These are phyloP conservation scores for Eudemis profundana DNA, from an alignment of 2,888 invertebrate genomes.

Conservation along the genomic window DNA sequence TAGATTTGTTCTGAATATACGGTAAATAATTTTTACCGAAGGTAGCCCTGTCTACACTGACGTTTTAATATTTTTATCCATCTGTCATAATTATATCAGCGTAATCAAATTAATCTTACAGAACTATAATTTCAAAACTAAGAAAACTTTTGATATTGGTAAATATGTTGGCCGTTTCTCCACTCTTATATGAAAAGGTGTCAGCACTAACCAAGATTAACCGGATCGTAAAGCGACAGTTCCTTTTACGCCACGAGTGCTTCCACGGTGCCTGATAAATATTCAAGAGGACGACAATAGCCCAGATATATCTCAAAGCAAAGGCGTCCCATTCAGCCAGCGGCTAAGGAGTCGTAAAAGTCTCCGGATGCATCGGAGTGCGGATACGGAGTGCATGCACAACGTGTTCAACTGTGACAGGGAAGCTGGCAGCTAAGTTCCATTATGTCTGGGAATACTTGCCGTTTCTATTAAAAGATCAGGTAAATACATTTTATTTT, in stretches of 20 bases:
- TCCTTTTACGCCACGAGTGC: constrained; percentile 31
- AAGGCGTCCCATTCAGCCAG: constrained; percentile 17
- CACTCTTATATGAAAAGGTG: constrained; percentile 8
- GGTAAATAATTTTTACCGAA: too few species aligned
- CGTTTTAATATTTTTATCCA: too few species aligned
- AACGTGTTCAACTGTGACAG: constrained; percentile 5
- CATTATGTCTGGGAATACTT: not conserved
- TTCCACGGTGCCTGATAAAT: constrained; percentile 36
- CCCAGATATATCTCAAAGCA: constrained; percentile 20
- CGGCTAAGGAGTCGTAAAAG: constrained; percentile 21
- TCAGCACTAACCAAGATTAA: constrained; percentile 36
- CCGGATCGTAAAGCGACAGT: constrained; percentile 31
- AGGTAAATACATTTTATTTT: not conserved
- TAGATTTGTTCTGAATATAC: too few species aligned
- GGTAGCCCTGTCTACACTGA: too few species aligned
- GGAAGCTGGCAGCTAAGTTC: constrained; percentile 6
- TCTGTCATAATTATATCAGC: too few species aligned
- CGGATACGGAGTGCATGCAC: constrained; percentile 14
- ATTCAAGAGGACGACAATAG: constrained; percentile 36
- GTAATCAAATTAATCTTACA: too few species aligned
- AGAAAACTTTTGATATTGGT: too few species aligned
- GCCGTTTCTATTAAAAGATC: constrained; percentile 5
- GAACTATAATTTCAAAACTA: too few species aligned
- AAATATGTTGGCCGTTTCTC: too few species aligned
- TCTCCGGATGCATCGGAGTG: constrained; percentile 15